phyloP scores from a whole-genome alignment of 2,888 invertebrate genomes.

The Drosophila engyochracea region DNA sequence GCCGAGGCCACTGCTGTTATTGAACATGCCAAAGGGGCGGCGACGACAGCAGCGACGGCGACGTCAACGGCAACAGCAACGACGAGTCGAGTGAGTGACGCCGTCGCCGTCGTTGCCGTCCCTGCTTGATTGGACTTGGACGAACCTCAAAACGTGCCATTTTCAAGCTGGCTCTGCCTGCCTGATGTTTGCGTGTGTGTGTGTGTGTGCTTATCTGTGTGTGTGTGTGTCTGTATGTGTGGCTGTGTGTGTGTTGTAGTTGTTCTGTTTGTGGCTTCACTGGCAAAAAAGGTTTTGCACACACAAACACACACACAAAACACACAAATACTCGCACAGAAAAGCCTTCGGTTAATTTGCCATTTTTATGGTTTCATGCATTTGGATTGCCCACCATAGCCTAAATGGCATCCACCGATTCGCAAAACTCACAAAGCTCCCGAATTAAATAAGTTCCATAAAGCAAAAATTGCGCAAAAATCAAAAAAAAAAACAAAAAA shows the following conservation, averaged over 20 bases:
- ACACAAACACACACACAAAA: conserved; percentile 12
- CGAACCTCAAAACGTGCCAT: conserved; percentile 80
- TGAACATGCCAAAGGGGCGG: conserved; percentile 43
- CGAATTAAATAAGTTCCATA: conserved; percentile 27
- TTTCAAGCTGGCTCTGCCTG: conserved; percentile 72
- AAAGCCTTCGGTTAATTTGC: conserved; percentile 78
- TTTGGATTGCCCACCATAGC: conserved; percentile 42
- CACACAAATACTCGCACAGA: conserved; percentile 20
- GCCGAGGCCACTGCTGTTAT: conserved; percentile 51
- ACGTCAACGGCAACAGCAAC: conserved; percentile 14
- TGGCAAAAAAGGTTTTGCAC: conserved; percentile 57
- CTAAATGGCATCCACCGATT: conserved; percentile 33
- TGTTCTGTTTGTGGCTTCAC: conserved; percentile 75
- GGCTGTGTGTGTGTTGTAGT: conserved; percentile 14
- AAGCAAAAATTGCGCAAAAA: conserved; percentile 7
- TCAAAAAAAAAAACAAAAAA: not conserved
- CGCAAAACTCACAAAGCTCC: conserved; percentile 15
- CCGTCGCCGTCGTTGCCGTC: conserved; percentile 29
- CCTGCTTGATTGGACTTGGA: conserved; percentile 77
- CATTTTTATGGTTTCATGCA: conserved; percentile 83
- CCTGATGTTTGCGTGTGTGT: conserved; percentile 25
- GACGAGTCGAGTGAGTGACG: conserved; percentile 20
- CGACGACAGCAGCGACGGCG: conserved; percentile 22
- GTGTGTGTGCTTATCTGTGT: conserved; percentile 10
- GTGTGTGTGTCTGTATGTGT: not conserved